These are phyloP conservation scores for Trematocara nigrifrons DNA, from an alignment of 2,113 vertebrate species.

Conservation along the genomic window DNA sequence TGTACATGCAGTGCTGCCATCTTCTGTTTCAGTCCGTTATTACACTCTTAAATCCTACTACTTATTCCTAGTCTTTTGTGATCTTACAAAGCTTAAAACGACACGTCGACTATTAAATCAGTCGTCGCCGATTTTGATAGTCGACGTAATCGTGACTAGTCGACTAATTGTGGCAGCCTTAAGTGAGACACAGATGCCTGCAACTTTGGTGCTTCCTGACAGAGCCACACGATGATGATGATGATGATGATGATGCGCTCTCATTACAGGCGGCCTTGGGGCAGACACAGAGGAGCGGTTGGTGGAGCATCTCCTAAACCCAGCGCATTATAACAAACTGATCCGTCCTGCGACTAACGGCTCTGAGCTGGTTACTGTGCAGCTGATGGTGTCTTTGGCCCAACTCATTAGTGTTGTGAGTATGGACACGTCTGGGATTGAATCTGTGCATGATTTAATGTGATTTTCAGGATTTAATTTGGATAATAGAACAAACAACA, in stretches of 20 bases:
- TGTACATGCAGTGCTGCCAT: no score
- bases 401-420: constrained; percentile 98
- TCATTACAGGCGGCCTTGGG: constrained; percentile 72
- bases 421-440: neutral
- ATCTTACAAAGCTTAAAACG: no score
- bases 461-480: neutral
- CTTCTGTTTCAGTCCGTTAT: no score
- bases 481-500: neutral
- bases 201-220: neutral
- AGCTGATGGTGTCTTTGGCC: constrained; percentile 93
- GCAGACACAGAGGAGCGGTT: constrained; percentile 92
- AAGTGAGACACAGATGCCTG: neutral
- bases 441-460: neutral
- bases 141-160: no score
- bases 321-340: constrained; percentile 91
- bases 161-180: no score
- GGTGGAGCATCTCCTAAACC: constrained; percentile 89
- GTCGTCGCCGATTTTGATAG: no score
- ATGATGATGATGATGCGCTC: constrained; percentile 9
- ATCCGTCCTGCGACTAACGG: constrained; percentile 93
- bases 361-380: constrained; percentile 89
- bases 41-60: no score
- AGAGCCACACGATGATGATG: neutral
- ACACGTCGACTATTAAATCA: no score
- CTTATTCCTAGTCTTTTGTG: no score